Evolutionary conservation across 2,797 vertebrate species (phyloP).

Genomic region (Diplodus sargus): DNA sequence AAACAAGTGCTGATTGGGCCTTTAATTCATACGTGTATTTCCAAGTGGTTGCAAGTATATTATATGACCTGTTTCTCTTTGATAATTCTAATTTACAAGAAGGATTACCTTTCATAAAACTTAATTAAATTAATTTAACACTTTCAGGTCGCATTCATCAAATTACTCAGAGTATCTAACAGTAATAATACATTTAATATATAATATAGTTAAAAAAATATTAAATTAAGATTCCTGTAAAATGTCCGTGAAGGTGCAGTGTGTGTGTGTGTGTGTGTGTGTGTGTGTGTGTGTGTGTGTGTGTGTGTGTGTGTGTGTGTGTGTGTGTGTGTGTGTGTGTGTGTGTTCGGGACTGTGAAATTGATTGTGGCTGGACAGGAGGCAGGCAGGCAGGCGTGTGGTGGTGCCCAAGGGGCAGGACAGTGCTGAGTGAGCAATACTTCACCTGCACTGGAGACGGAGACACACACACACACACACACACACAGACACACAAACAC

Average conservation of each 20-base stretch:
- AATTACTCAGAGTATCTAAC: neutral
- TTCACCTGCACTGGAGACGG: conserved; percentile 63
- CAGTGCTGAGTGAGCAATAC: conserved; percentile 84
- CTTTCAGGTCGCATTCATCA: conserved; percentile 18
- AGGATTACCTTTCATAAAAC: neutral
- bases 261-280: neutral
- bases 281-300: conserved; percentile 17
- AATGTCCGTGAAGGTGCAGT: neutral
- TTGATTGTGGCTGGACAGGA: conserved; percentile 86
- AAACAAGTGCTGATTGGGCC: neutral
- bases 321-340: conserved; percentile 19
- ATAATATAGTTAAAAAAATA: too few species aligned
- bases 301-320: conserved; percentile 2
- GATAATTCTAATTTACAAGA: neutral
- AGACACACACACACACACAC: conserved; percentile 28
- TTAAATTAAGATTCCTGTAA: neutral
- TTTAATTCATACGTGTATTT: neutral
- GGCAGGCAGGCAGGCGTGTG: conserved; percentile 79
- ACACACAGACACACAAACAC: conserved; percentile 29
- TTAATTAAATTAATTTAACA: neutral
- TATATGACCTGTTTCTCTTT: neutral
- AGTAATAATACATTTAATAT: too few species aligned
- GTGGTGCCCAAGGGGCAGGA: conserved; percentile 75
- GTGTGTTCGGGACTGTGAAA: conserved; percentile 62
- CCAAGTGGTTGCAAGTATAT: neutral